phyloP scores from a whole-genome alignment of 2,797 vertebrate species.

The Carapus acus region DNA sequence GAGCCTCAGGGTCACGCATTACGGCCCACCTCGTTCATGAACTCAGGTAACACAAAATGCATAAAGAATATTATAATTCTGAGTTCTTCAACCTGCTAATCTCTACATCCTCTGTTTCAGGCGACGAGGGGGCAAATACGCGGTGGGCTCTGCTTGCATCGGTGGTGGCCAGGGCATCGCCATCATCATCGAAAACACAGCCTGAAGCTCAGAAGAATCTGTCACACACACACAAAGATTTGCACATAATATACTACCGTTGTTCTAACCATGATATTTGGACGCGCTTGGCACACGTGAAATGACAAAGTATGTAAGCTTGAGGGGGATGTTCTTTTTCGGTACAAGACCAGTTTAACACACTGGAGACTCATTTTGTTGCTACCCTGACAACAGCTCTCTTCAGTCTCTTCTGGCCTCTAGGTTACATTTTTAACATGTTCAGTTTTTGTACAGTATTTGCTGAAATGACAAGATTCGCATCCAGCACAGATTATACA shows the following conservation, averaged over 20 bases:
- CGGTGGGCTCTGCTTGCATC: conserved; percentile 91
- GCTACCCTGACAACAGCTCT: neutral
- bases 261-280: no score
- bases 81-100: no score
- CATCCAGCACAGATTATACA: no score
- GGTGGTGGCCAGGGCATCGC: conserved; percentile 96
- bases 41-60: conserved; percentile 85
- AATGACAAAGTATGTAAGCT: neutral
- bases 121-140: conserved; percentile 86
- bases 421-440: no score
- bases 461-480: no score
- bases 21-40: conserved; percentile 88
- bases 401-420: no score
- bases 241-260: no score
- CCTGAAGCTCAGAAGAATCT: conserved; percentile 17
- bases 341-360: neutral
- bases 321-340: neutral
- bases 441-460: neutral
- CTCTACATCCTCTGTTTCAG: conserved; percentile 71
- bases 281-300: neutral
- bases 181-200: conserved; percentile 79
- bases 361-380: neutral
- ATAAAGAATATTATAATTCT: no score
- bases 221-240: neutral
- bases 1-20: conserved; percentile 88